phyloP scores from a whole-genome alignment of 2,797 vertebrate species.

The Pangasius sanitwongsei region DNA sequence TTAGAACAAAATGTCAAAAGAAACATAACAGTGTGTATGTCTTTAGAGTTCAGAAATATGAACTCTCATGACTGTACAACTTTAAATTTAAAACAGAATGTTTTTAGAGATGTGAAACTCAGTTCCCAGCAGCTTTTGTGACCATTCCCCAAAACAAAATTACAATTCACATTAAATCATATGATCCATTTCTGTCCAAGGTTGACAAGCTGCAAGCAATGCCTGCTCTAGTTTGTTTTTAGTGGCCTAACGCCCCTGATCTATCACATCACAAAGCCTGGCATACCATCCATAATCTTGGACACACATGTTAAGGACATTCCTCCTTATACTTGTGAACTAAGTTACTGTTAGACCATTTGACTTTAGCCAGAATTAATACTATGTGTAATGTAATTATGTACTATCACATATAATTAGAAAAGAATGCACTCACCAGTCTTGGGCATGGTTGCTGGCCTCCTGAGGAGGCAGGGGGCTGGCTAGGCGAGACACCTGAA shows the following conservation, averaged over 20 bases:
- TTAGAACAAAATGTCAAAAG: background rate
- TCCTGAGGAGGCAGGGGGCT: conserved; percentile 97
- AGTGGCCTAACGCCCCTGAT: background rate
- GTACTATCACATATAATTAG: background rate
- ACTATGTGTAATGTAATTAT: background rate
- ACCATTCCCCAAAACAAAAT: background rate
- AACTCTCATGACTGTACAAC: background rate
- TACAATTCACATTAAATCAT: background rate
- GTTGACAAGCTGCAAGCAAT: background rate
- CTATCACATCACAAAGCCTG: background rate
- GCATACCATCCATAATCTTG: background rate
- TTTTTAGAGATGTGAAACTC: background rate
- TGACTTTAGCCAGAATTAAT: background rate
- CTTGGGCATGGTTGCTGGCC: conserved; percentile 97
- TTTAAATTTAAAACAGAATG: background rate
- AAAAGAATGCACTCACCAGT: conserved; percentile 82
- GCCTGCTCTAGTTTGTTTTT: background rate
- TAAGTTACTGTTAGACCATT: background rate
- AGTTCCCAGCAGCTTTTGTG: background rate
- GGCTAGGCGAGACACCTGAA: conserved; percentile 95
- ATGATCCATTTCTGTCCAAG: background rate
- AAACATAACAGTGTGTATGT: background rate
- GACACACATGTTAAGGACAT: background rate
- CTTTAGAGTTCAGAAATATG: background rate
- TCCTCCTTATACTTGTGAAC: background rate